Percentiles rank a stretch among this genome's conserved stretches.
Conservation (phyloP, 2,888 invertebrate species). For the Podabrus alpinus region DNA sequence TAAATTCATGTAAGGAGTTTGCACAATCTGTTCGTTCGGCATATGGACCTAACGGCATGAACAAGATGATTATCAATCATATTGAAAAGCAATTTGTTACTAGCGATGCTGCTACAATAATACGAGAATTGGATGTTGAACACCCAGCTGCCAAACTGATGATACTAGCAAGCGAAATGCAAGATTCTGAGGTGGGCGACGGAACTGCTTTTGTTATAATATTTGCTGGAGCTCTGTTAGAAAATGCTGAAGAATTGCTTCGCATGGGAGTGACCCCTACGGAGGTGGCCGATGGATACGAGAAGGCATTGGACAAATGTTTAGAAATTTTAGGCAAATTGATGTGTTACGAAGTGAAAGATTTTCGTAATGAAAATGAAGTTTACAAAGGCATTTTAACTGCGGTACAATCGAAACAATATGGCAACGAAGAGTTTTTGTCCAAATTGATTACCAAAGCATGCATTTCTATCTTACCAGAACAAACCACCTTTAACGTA, state of each 20-base stretch:
- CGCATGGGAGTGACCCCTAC: slow-evolving; percentile 95
- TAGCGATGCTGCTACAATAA: slow-evolving; percentile 98
- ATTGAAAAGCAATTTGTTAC: slow-evolving; percentile 98
- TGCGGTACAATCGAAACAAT: slow-evolving; percentile 96
- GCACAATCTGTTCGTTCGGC: slow-evolving; percentile 91
- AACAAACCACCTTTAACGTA: slow-evolving; percentile 90
- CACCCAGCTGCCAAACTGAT: slow-evolving; percentile 98
- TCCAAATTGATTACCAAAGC: slow-evolving; percentile 84
- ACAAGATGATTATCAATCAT: slow-evolving; percentile 99
- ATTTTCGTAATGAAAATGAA: slow-evolving; percentile 66
- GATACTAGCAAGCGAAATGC: slow-evolving; percentile 96
- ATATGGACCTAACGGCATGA: slow-evolving; percentile 98
- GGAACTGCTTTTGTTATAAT: slow-evolving; percentile 98
- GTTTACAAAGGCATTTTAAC: slow-evolving; percentile 77
- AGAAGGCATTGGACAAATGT: slow-evolving; percentile 85
- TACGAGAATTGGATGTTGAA: slow-evolving; percentile 93
- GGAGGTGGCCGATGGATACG: slow-evolving; percentile 96
- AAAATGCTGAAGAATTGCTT: slow-evolving; percentile 89
- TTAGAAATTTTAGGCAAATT: slow-evolving; percentile 86
- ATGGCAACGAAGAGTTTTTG: slow-evolving; percentile 94
- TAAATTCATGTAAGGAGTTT: slow-evolving; percentile 94
- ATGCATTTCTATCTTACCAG: slow-evolving; percentile 85
- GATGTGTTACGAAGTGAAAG: slow-evolving; percentile 77
- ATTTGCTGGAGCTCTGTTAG: slow-evolving; percentile 86
- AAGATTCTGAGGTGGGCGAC: slow-evolving; percentile 97